Evolutionary conservation across 2,797 vertebrate genomes (phyloP).

Genomic region (Anas bahamensis): DNA sequence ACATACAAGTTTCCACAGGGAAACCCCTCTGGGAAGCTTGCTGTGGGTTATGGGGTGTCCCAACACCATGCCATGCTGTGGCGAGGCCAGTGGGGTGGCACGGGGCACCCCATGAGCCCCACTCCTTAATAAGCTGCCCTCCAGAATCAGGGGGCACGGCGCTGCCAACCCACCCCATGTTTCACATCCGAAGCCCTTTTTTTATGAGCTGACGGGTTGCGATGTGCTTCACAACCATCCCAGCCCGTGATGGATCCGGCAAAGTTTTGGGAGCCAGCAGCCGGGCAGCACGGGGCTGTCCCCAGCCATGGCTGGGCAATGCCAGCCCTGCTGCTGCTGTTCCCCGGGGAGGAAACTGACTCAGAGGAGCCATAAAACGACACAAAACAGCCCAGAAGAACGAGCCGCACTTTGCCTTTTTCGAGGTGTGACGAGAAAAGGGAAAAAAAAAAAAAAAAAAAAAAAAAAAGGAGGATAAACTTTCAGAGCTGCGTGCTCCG

Average conservation of each 20-base stretch:
- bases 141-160: background rate
- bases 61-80: rapidly evolving
- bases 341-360: conserved; percentile 26
- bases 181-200: rapidly evolving
- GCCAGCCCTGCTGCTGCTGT: background rate
- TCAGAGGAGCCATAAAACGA: background rate
- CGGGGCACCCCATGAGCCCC: rapidly evolving
- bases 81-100: background rate
- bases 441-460: background rate
- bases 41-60: background rate
- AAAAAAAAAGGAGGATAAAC: background rate
- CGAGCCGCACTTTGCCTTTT: background rate
- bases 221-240: rapidly evolving
- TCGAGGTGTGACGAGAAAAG: background rate
- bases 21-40: background rate
- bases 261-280: background rate
- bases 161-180: rapidly evolving
- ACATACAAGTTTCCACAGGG: rapidly evolving
- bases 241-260: rapidly evolving
- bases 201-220: too few species aligned
- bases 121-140: background rate
- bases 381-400: background rate
- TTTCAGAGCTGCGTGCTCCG: background rate
- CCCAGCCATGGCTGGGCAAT: background rate
- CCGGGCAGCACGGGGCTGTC: rapidly evolving